Percentiles rank a stretch among this genome's conserved stretches.
Conservation (phyloP, 2,113 vertebrate species). For the Paramisgurnus dabryanus region DNA sequence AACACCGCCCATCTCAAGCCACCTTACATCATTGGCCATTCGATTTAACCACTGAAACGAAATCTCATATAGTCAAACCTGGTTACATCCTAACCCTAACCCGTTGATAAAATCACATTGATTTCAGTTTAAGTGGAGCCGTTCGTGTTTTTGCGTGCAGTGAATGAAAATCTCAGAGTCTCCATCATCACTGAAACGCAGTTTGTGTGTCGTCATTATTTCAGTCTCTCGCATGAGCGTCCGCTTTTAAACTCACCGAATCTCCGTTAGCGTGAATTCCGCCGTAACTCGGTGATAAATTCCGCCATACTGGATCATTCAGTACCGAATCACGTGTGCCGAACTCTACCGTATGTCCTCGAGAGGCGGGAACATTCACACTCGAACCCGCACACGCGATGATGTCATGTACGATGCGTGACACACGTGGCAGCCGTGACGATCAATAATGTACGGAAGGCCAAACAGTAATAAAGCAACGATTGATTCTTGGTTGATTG, state of each 20-base stretch:
- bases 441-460: no score
- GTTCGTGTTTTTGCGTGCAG: no score
- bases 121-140: no score
- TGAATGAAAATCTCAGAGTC: no score
- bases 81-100: background rate
- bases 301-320: conserved; percentile 79
- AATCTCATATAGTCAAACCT: background rate
- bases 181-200: no score
- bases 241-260: conserved; percentile 2
- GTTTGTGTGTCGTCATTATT: no score
- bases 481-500: no score
- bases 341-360: conserved; percentile 63
- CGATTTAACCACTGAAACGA: conserved; percentile 18
- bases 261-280: background rate
- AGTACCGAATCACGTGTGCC: conserved; percentile 71
- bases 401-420: background rate
- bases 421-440: no score
- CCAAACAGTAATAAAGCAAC: no score
- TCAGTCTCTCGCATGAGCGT: no score
- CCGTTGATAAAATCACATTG: no score
- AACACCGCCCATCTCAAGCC: conserved; percentile 27
- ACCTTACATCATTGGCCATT: conserved; percentile 30
- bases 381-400: background rate
- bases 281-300: conserved; percentile 70
- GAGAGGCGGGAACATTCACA: conserved; percentile 63